Base-by-base conservation (phyloP, 2,888 invertebrate species). In the Cataglyphis rosenhaueri region DNA sequence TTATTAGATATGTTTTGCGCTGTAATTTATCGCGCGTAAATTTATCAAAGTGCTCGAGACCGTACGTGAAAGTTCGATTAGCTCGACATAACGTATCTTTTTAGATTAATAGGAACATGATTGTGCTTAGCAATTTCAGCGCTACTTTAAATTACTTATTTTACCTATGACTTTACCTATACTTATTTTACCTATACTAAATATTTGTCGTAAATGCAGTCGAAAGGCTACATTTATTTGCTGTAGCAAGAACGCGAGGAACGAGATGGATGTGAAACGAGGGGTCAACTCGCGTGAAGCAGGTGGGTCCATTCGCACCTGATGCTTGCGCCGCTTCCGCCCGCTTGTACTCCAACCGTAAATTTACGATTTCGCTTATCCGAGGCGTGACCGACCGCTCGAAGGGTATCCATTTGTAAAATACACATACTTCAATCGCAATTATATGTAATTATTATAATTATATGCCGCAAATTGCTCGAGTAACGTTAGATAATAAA, bases 301-400 rank as follows among this genome's bases (percentile, higher is more conserved):
- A 92, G 91, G 91, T 92, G 91, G 90, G 92, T 88, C 91, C 87
- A 89, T 87, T 87, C 83, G 88, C 90, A 92, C 92, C 91, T 92
- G 92, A 92, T 92, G 91, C 91, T 86, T 76, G 88, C 86, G 86
- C 29, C 87, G 90, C 75, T 92, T 92, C 92, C 92, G 91, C 91
- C 86, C 85, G 87, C 84, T 83, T 88, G 79, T 86, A 87, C 76
- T 84, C 89, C 90, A 89, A 92, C 91, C 92, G 91, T 91, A 88
- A 91, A 91, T 91, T 91, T 87, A 87, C 90, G 88, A 89, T 89
- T 89, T 84, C 82, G 75, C 61, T 81, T 73, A 86, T 82, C 87
- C 38, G 84, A 70, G 86, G 89, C 88, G 85, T 87, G 87, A 89
- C 87, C 73, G 83, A 81, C 79, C 75, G 83, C 78, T 84, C 74